A percentile compares a stretch with the other conserved stretches of the same genome.
Conservation (phyloP, 2,797 vertebrate species). For the Crocodylus rhombifer region DNA sequence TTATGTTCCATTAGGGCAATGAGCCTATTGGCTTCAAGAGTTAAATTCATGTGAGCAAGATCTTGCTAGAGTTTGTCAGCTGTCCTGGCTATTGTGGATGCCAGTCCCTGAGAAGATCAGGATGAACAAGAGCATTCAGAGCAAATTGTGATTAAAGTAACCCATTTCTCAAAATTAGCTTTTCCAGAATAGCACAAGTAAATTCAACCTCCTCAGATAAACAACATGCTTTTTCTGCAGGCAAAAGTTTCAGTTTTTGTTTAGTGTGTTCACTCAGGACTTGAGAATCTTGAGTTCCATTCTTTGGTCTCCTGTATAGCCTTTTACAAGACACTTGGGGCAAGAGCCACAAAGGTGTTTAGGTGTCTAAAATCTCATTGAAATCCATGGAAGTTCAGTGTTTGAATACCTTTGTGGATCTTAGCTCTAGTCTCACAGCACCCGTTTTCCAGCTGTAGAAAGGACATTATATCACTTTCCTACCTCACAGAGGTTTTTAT, state of each 20-base stretch:
- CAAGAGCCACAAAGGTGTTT: too few species aligned
- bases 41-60: fast-evolving
- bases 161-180: neutral
- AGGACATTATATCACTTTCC: neutral
- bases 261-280: neutral
- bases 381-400: too few species aligned
- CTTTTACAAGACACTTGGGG: neutral
- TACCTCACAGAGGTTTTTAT: neutral
- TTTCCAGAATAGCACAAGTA: neutral
- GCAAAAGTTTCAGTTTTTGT: fast-evolving
- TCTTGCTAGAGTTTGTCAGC: too few species aligned
- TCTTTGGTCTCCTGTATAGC: neutral
- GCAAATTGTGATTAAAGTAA: neutral
- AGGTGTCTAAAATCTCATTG: too few species aligned
- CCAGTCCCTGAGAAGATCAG: fast-evolving
- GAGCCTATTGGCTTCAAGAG: neutral
- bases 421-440: neutral
- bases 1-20: neutral
- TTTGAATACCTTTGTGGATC: neutral
- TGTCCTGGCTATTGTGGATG: neutral
- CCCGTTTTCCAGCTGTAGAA: neutral
- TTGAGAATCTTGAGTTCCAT: neutral
- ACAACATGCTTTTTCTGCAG: fast-evolving
- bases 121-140: neutral
- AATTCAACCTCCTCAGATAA: fast-evolving